Conservation (phyloP, 2,797 vertebrate genomes). For the Pangasius macronema region DNA sequence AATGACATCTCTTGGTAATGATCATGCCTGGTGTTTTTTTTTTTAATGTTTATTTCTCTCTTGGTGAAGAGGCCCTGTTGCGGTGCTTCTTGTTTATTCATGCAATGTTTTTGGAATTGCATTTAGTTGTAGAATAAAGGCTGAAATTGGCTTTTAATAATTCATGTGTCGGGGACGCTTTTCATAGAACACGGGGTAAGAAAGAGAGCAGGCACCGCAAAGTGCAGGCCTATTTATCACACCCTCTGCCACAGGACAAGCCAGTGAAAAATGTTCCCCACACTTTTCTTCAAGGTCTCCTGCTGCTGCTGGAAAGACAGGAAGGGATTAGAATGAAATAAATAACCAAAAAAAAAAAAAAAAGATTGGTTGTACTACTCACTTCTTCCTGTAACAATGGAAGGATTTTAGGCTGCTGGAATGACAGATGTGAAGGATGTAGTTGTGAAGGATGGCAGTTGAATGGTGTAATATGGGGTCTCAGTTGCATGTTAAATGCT, state of each 20-base stretch:
- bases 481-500: background rate
- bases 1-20: slow-evolving; percentile 3
- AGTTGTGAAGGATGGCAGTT: background rate
- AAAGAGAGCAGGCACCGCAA: slow-evolving; percentile 37
- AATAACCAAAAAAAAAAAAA: slow-evolving; percentile 44
- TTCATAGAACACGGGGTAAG: slow-evolving; percentile 2
- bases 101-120: slow-evolving; percentile 36
- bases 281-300: slow-evolving; percentile 33
- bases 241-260: slow-evolving; percentile 36
- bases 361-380: background rate
- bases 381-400: background rate
- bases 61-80: slow-evolving; percentile 13
- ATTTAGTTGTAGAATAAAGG: slow-evolving; percentile 31
- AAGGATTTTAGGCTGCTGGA: slow-evolving; percentile 15
- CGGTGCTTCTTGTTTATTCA: slow-evolving; percentile 22
- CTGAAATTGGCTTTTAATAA: slow-evolving; percentile 52
- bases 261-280: slow-evolving; percentile 42
- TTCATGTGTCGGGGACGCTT: slow-evolving; percentile 46
- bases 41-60: background rate
- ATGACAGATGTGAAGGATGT: slow-evolving; percentile 20
- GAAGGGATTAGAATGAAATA: slow-evolving; percentile 24
- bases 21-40: background rate
- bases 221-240: slow-evolving; percentile 54
- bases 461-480: background rate
- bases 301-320: slow-evolving; percentile 26